Percentiles rank a stretch among this genome's conserved stretches.
Conservation (phyloP, 2,113 vertebrate species). For the Neodon shergylaensis region DNA sequence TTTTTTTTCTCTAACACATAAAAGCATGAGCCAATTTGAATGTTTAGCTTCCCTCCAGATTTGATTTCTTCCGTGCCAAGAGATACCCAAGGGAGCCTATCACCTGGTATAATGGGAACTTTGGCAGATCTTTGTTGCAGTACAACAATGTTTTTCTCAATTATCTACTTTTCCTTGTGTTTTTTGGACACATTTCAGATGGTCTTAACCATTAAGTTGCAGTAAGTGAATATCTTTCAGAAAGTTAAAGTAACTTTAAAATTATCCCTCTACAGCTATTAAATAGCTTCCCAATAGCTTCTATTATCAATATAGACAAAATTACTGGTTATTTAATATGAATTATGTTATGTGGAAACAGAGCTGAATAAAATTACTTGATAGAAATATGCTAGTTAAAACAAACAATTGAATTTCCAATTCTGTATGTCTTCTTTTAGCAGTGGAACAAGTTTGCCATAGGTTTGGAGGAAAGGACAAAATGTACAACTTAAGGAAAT, state of each 20-base stretch:
- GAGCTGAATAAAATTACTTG: slow-evolving; percentile 39
- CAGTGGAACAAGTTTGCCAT: not conserved
- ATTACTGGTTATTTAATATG: slow-evolving; percentile 14
- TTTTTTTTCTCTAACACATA: slow-evolving; percentile 54
- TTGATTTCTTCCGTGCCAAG: slow-evolving; percentile 69
- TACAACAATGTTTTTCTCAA: slow-evolving; percentile 73
- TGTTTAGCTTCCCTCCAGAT: slow-evolving; percentile 73
- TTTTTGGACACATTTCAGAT: slow-evolving; percentile 81
- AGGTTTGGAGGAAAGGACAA: not conserved
- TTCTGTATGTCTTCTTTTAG: not conserved
- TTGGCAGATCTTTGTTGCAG: slow-evolving; percentile 76
- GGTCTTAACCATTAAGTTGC: slow-evolving; percentile 71
- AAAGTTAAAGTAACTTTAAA: slow-evolving; percentile 72
- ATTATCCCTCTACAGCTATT: slow-evolving; percentile 68
- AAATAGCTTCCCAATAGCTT: slow-evolving; percentile 62
- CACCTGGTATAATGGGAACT: slow-evolving; percentile 75
- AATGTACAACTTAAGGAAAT: not conserved
- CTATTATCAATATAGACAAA: slow-evolving; percentile 67
- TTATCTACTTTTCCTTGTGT: slow-evolving; percentile 76
- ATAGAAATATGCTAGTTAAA: slow-evolving; percentile 7
- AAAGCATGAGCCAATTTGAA: slow-evolving; percentile 62
- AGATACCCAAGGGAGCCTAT: slow-evolving; percentile 63
- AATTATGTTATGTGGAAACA: slow-evolving; percentile 61
- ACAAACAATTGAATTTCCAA: not conserved
- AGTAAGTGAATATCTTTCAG: slow-evolving; percentile 72